Evolutionary conservation across 1,140 invertebrate species (phyloP), one percentile per base, ranked within the genome.

Genomic region (Tribolium madens): DNA sequence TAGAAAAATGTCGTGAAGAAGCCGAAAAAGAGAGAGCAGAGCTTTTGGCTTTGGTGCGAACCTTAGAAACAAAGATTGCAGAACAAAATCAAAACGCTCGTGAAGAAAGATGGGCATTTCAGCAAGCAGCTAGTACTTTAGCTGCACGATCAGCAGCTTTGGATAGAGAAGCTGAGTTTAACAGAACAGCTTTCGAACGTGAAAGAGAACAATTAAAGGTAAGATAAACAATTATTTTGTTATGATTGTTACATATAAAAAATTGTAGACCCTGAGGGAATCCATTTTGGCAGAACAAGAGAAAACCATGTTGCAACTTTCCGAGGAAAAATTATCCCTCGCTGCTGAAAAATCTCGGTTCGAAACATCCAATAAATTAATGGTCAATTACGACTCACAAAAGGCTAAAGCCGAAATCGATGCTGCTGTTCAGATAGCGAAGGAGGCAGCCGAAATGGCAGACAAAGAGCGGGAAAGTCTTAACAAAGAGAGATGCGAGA

Each of bases 351-450:
- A 85, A 76, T 81, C 86, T 3, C 84, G 86, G 74, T 17, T 88
- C 2, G 86, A 88, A 80, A 85, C 87, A 15, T 82, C 83, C 53
- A 81, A 83, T 18, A 85, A 85, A 71, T 79, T 89, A 2, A 79
- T 84, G 17, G 78, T 79, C 47, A 83, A 71, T 15, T 83, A 81
- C 14, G 85, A 86, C 76, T 21, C 80, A 1, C 83, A 88, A 73
- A 84, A 83, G 64, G 82, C 84, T 18, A 85, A 86, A 46, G 70
- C 84, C 0, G 88, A 89, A 81, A 75, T 88, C n/a, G 87, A 89
- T 50, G 86, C 87, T 0, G 87, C 87, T 3, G 82, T 88, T 1
- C 82, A 87, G 80, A 86, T 88, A 17, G 87, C 87, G 1, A 83
- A 84, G 60, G 87, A 88, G 79, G 85, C 88, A 0, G 84, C 87